Percentiles rank a stretch among this genome's conserved stretches.
phyloP scores from a whole-genome alignment of 2,113 vertebrate genomes.

The Lamprologus ornatipinnis region DNA sequence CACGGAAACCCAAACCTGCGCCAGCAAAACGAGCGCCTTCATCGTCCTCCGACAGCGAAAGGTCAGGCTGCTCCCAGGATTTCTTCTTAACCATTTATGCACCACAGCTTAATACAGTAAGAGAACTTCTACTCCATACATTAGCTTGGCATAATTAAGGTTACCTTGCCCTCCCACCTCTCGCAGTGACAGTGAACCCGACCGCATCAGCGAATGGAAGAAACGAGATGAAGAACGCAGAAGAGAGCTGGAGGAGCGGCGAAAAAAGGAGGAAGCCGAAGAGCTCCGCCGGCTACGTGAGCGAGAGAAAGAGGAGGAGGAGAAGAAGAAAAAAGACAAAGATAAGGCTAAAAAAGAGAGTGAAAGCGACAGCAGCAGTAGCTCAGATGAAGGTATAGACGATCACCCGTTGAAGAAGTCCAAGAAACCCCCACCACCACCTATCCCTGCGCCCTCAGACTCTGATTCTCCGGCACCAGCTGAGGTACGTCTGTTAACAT shows the following conservation, averaged over 20 bases:
- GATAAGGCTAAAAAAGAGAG: constrained; percentile 65
- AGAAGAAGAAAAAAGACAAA: constrained; percentile 84
- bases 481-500: constrained; percentile 38
- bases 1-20: constrained; percentile 78
- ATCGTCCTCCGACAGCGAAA: constrained; percentile 86
- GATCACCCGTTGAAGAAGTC: constrained; percentile 80
- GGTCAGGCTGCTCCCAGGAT: constrained; percentile 59
- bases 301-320: constrained; percentile 87
- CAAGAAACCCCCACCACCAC: constrained; percentile 74
- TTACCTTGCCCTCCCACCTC: background rate
- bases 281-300: constrained; percentile 86
- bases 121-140: background rate
- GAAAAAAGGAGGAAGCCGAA: constrained; percentile 89
- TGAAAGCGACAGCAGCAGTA: constrained; percentile 70
- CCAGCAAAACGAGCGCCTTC: constrained; percentile 70
- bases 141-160: background rate
- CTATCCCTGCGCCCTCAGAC: constrained; percentile 79
- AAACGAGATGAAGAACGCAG: constrained; percentile 85
- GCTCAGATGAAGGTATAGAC: constrained; percentile 72
- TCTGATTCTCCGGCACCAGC: constrained; percentile 72
- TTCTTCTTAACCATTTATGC: background rate
- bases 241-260: constrained; percentile 86
- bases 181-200: constrained; percentile 81
- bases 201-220: constrained; percentile 96
- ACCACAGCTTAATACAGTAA: background rate